Percentiles rank a stretch among this genome's conserved stretches.
phyloP scores from a whole-genome alignment of 2,797 vertebrate species.

The Danio jaintianensis region DNA sequence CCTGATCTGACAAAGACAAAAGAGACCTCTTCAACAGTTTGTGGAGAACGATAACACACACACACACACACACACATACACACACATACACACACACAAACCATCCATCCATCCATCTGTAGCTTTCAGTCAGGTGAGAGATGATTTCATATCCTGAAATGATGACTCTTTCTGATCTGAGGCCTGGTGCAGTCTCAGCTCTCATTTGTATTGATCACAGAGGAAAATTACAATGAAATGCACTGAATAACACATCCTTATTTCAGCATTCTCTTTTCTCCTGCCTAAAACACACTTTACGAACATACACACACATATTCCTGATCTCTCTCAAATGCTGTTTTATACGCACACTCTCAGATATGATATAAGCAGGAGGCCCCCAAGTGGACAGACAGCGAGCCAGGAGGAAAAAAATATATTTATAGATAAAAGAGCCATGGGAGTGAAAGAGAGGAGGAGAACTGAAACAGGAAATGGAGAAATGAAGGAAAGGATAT shows the following conservation, averaged over 20 bases:
- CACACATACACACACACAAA: slow-evolving; percentile 14
- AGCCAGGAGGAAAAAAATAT: slow-evolving; percentile 50
- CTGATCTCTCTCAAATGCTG: not conserved
- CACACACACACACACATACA: slow-evolving; percentile 9
- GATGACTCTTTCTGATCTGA: slow-evolving; percentile 46
- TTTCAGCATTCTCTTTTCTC: slow-evolving; percentile 34
- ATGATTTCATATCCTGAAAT: slow-evolving; percentile 58
- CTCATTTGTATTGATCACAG: slow-evolving; percentile 52
- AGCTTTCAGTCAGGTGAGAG: slow-evolving; percentile 39
- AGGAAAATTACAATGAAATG: slow-evolving; percentile 44
- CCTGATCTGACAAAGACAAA: slow-evolving; percentile 59
- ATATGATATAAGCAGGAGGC: slow-evolving; percentile 52
- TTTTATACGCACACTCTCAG: not conserved
- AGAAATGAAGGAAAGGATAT: slow-evolving; percentile 58
- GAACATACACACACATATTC: not conserved
- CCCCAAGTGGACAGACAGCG: slow-evolving; percentile 57
- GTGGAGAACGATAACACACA: slow-evolving; percentile 23
- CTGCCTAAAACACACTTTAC: slow-evolving; percentile 27
- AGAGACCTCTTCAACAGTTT: slow-evolving; percentile 29
- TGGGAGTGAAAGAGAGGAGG: slow-evolving; percentile 48
- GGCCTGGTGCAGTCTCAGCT: slow-evolving; percentile 30
- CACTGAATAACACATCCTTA: slow-evolving; percentile 36
- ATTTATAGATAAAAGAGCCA: not conserved
- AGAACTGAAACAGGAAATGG: slow-evolving; percentile 57
- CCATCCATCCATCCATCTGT: slow-evolving; percentile 24